phyloP scores from a whole-genome alignment of 2,888 invertebrate genomes.

The Perizoma affinitatum region DNA sequence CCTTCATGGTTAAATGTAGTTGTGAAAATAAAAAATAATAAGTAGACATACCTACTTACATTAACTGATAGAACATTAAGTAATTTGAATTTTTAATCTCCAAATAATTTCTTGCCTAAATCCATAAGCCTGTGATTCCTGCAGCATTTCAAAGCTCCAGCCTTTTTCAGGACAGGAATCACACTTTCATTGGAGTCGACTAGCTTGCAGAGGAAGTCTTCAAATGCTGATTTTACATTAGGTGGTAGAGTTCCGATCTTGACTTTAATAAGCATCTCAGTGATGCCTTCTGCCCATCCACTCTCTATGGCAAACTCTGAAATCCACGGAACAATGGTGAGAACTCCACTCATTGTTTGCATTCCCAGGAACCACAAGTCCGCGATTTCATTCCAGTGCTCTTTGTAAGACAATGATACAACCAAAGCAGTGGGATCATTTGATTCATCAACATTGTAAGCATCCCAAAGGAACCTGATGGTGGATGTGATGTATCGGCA shows the following conservation, averaged over 20 bases:
- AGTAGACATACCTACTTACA: slow-evolving; percentile 49
- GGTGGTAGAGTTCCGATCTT: slow-evolving; percentile 92
- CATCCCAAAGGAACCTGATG: slow-evolving; percentile 96
- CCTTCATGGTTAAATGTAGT: slow-evolving; percentile 44
- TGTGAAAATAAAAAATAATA: slow-evolving; percentile 42
- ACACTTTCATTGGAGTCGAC: slow-evolving; percentile 92
- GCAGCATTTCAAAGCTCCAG: slow-evolving; percentile 92
- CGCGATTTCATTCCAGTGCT: slow-evolving; percentile 94
- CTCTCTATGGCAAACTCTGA: slow-evolving; percentile 96
- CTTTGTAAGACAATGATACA: slow-evolving; percentile 93
- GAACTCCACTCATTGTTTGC: slow-evolving; percentile 94
- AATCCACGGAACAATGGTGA: slow-evolving; percentile 93
- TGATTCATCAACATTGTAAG: slow-evolving; percentile 94
- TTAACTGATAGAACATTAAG: slow-evolving; percentile 30
- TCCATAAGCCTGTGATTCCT: slow-evolving; percentile 95
- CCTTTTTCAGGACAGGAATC: slow-evolving; percentile 90
- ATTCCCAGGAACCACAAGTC: slow-evolving; percentile 97
- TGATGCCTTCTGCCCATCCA: slow-evolving; percentile 96
- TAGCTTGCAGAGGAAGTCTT: slow-evolving; percentile 93
- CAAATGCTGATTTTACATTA: slow-evolving; percentile 94
- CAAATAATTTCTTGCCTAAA: slow-evolving; percentile 93
- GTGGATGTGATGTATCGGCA: slow-evolving; percentile 95
- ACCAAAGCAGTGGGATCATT: slow-evolving; percentile 92
- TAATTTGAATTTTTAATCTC: slow-evolving; percentile 84
- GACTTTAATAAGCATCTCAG: slow-evolving; percentile 91